Percentiles rank a stretch among this genome's conserved stretches.
These are phyloP conservation scores for Spodoptera picta DNA, from an alignment of 2,888 invertebrate species.

Conservation along the genomic window DNA sequence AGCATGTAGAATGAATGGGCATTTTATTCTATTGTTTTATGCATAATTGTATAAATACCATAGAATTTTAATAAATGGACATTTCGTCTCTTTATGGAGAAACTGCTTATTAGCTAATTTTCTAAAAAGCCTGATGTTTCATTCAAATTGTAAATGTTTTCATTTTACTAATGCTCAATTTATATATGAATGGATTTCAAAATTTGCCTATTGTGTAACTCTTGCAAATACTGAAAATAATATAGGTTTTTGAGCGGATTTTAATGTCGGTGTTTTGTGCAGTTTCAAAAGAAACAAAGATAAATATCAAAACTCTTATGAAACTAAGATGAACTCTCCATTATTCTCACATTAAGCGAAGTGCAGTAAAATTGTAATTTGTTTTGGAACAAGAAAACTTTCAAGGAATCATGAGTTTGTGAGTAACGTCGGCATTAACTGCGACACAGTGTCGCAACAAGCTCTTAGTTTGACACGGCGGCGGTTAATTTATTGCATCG, in stretches of 20 bases:
- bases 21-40: slow-evolving; percentile 2
- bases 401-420: slow-evolving; percentile 30
- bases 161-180: slow-evolving; percentile 12
- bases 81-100: neutral
- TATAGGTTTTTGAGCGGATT: neutral
- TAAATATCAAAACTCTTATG: slow-evolving; percentile 25
- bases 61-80: slow-evolving; percentile 19
- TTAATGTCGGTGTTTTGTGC: neutral
- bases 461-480: slow-evolving; percentile 36
- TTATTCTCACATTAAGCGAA: slow-evolving; percentile 29
- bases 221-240: neutral
- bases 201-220: neutral
- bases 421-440: slow-evolving; percentile 24
- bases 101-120: slow-evolving; percentile 22
- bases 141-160: slow-evolving; percentile 3
- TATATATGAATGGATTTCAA: slow-evolving; percentile 10
- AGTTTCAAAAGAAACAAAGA: slow-evolving; percentile 3
- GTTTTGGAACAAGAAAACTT: slow-evolving; percentile 38
- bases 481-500: slow-evolving; percentile 55
- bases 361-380: slow-evolving; percentile 36
- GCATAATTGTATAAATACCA: neutral
- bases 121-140: slow-evolving; percentile 7
- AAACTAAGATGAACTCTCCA: slow-evolving; percentile 6
- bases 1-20: slow-evolving; percentile 33
- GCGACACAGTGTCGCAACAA: slow-evolving; percentile 36